These are phyloP conservation scores for Cephalopachus bancanus DNA, from an alignment of 2,797 vertebrate genomes.

Conservation along the genomic window DNA sequence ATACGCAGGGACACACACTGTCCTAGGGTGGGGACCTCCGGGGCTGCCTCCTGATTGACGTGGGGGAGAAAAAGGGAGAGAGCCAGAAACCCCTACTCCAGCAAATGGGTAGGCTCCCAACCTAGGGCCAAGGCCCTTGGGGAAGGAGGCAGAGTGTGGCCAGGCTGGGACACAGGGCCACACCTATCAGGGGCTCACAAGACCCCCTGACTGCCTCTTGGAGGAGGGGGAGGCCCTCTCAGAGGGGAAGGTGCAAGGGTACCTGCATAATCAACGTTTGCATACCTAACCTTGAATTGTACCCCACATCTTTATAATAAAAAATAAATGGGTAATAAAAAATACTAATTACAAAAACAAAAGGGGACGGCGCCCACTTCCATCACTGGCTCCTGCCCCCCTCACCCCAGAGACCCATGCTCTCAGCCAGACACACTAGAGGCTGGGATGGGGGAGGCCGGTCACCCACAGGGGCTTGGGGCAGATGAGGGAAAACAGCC, in stretches of 20 bases:
- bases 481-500: no score
- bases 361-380: neutral
- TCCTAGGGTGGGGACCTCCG: conserved; percentile 54
- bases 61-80: neutral
- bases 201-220: neutral
- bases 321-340: no score
- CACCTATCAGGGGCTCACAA: neutral
- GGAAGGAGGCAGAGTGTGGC: neutral
- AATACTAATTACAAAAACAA: no score
- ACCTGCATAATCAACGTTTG: no score
- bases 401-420: neutral
- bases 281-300: no score
- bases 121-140: neutral
- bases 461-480: neutral
- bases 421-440: neutral
- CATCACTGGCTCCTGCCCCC: neutral
- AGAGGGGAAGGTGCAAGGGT: no score
- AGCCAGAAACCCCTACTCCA: neutral
- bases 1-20: conserved; percentile 17
- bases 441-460: neutral
- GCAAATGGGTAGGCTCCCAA: neutral
- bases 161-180: neutral
- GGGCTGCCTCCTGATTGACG: neutral
- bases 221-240: neutral
- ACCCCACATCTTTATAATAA: no score